Evolutionary conservation across 2,797 vertebrate genomes (phyloP), one percentile per base, ranked within the genome.

Genomic region (Galago senegalensis): DNA sequence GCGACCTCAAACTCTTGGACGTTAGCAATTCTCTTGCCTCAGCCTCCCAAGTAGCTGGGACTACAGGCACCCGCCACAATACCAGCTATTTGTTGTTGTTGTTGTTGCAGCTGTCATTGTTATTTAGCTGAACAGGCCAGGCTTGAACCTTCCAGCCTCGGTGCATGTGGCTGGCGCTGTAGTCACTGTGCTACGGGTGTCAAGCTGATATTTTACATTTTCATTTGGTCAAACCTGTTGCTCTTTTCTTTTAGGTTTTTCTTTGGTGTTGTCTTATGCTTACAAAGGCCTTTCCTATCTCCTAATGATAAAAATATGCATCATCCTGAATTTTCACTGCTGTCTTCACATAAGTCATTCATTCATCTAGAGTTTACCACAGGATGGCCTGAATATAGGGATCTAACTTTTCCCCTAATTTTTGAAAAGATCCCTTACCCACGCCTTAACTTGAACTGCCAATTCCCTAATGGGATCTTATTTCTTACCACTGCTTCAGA

Each of bases 361-460:
- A 87, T 80, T 92, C 37, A 76, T 46, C n/a, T 27, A 60, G 63
- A 84, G 88, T 91, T 85, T 95, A 65, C 61, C 27, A 82, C 25
- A 37, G 4, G 69, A 37, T 23, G 86, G 20, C 6, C 31, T 86
- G 17, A 91, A 60, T 65, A 76, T 18, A 49, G 18, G 29, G n/a
- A 91, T 61, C 70, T 73, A 86, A n/a, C 4, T 25, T 85, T 76
- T 79, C 56, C 46, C 25, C 31, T 87, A 93, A 53, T 95, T 70
- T 81, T 91, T 89, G 8, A 87, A 82, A 84, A 79, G 34, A 43
- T 5, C 3, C 84, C 17, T 67, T 49, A 86, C 1, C 34, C 5
- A 49, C 34, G 29, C 7, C 11, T 70, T 92, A 88, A 53, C 73
- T 37, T 37, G n/a, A 17, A 40, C 20, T 93, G 56, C 2, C 21